Evolutionary conservation across 1,140 invertebrate genomes (phyloP).

Genomic region (Pseudomyrmex dendroicus): DNA sequence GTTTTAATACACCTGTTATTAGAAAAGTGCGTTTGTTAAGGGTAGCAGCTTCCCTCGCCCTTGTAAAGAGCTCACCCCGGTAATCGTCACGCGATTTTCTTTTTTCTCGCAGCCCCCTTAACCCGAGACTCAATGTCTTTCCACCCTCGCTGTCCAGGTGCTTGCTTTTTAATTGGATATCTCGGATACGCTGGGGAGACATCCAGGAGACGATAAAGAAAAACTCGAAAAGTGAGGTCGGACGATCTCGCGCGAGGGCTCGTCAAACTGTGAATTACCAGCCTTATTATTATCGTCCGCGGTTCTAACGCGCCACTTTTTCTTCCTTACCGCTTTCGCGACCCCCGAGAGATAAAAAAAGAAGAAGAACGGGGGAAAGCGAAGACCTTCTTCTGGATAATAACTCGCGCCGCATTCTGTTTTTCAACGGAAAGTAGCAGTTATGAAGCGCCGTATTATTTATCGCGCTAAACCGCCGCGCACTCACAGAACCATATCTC

Average conservation of each 20-base stretch:
- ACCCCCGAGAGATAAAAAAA: constrained; percentile 34
- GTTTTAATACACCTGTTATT: no score
- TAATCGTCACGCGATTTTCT: constrained; percentile 71
- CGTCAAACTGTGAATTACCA: constrained; percentile 84
- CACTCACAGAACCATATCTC: constrained; percentile 49
- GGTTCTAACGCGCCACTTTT: constrained; percentile 78
- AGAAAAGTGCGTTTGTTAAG: background rate
- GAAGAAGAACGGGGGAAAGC: constrained; percentile 10
- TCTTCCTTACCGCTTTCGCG: constrained; percentile 38
- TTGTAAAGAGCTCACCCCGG: constrained; percentile 18
- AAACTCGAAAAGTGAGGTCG: constrained; percentile 76
- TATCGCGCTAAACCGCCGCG: constrained; percentile 45
- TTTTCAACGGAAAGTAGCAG: constrained; percentile 54
- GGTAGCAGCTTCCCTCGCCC: background rate
- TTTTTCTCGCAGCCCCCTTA: constrained; percentile 35
- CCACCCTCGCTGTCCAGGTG: constrained; percentile 72
- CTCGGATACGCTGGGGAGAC: constrained; percentile 78
- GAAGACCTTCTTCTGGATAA: constrained; percentile 26
- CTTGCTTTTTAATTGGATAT: constrained; percentile 82
- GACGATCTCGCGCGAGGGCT: constrained; percentile 73
- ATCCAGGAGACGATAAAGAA: constrained; percentile 76
- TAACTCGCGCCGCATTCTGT: constrained; percentile 52
- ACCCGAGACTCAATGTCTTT: constrained; percentile 28
- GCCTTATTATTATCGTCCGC: constrained; percentile 82
- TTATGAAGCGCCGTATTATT: constrained; percentile 54